These are phyloP conservation scores for Azorinus chamasolen DNA, from an alignment of 2,888 invertebrate genomes.

Conservation along the genomic window DNA sequence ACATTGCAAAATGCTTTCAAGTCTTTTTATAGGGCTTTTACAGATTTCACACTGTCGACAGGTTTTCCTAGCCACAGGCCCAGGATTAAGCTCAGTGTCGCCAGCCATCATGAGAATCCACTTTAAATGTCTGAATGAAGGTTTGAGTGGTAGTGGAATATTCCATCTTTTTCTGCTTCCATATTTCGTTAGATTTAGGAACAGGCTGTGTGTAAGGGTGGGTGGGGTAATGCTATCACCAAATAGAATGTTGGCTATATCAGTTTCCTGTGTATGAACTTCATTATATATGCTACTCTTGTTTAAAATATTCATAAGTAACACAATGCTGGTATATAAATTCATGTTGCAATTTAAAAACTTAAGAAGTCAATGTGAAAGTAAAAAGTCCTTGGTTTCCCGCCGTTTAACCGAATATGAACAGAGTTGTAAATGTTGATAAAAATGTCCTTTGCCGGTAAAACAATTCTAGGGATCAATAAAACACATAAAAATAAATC, in stretches of 20 bases:
- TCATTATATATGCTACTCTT: neutral
- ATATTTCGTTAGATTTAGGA: neutral
- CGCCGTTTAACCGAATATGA: neutral
- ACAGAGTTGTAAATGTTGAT: too few species aligned
- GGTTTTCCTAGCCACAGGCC: too few species aligned
- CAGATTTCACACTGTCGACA: neutral
- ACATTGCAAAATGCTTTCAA: constrained; percentile 8
- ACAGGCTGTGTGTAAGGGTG: neutral
- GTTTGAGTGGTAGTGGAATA: neutral
- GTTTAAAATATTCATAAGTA: neutral
- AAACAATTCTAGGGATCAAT: too few species aligned
- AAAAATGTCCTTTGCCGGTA: too few species aligned
- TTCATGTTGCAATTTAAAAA: constrained; percentile 1
- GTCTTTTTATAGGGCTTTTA: neutral
- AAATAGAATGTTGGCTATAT: neutral
- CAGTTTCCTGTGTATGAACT: too few species aligned
- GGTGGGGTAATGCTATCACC: neutral
- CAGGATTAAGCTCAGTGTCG: constrained; percentile 12
- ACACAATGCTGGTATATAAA: neutral
- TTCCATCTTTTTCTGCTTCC: neutral
- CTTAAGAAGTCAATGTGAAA: neutral
- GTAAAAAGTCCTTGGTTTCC: neutral
- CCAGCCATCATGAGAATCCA: constrained; percentile 3
- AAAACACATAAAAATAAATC: too few species aligned
- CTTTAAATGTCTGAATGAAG: neutral